Evolutionary conservation across 2,113 vertebrate species (phyloP).

Genomic region (Hippocampus barbouri): DNA sequence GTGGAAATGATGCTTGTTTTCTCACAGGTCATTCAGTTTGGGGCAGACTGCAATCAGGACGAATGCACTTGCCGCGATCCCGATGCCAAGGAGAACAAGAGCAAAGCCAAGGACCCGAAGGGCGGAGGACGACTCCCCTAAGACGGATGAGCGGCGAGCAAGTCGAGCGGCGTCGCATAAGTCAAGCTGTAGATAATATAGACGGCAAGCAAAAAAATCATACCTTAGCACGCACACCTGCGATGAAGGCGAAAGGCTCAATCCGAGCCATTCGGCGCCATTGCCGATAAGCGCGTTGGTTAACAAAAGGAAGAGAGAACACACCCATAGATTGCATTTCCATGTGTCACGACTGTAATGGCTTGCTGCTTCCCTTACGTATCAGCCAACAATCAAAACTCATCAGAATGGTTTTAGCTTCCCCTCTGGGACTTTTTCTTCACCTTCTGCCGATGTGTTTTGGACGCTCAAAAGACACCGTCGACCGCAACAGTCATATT

Average conservation of each 20-base stretch:
- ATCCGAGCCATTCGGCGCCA: background rate
- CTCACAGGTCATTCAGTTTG: conserved; percentile 88
- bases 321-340: background rate
- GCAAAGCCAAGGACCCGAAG: conserved; percentile 41
- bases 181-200: conserved; percentile 42
- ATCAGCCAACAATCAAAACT: background rate
- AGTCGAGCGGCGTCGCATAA: conserved; percentile 36
- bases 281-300: background rate
- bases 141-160: conserved; percentile 32
- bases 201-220: conserved; percentile 38
- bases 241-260: conserved; percentile 15
- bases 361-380: background rate
- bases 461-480: background rate
- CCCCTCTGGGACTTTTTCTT: background rate
- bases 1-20: conserved; percentile 41
- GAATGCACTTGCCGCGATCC: conserved; percentile 95
- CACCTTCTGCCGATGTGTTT: too few relatives aligned
- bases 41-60: conserved; percentile 87
- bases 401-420: background rate
- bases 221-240: conserved; percentile 19
- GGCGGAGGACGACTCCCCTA: conserved; percentile 40
- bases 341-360: background rate
- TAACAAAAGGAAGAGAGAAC: background rate
- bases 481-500: background rate
- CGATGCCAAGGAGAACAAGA: conserved; percentile 87